phyloP scores from a whole-genome alignment of 2,797 vertebrate genomes.

The Etheostoma nigrum region DNA sequence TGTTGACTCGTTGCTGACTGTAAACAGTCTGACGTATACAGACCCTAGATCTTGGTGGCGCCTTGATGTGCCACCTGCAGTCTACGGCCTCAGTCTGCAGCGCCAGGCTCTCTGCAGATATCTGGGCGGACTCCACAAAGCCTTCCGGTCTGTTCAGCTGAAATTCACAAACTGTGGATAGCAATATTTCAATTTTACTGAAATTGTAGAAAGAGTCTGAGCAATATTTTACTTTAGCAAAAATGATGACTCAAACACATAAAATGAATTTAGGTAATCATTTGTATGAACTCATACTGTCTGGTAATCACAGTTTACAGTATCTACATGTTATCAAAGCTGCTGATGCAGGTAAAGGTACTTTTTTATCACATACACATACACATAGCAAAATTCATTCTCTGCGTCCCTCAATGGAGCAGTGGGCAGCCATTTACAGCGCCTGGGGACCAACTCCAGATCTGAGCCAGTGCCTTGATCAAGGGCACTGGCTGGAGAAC shows the following conservation, averaged over 20 bases:
- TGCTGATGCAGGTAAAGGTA: neutral
- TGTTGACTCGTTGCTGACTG: too few species aligned
- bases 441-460: too few species aligned
- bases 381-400: too few species aligned
- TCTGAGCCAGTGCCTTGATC: too few species aligned
- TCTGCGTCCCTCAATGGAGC: too few species aligned
- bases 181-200: conserved; percentile 26
- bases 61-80: conserved; percentile 97
- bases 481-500: too few species aligned
- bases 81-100: conserved; percentile 93
- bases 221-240: neutral
- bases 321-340: neutral
- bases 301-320: neutral
- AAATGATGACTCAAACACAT: neutral
- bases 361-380: too few species aligned
- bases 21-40: conserved; percentile 11
- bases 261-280: neutral
- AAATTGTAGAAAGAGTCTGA: neutral
- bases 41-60: conserved; percentile 87
- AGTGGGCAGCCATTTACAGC: too few species aligned
- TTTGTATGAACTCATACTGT: neutral
- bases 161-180: conserved; percentile 93
- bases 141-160: conserved; percentile 96
- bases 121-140: conserved; percentile 92
- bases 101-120: conserved; percentile 89